A percentile compares a stretch with the other conserved stretches of the same genome.
Conservation (phyloP, 2,888 invertebrate genomes). For the Lapara coniferarum region DNA sequence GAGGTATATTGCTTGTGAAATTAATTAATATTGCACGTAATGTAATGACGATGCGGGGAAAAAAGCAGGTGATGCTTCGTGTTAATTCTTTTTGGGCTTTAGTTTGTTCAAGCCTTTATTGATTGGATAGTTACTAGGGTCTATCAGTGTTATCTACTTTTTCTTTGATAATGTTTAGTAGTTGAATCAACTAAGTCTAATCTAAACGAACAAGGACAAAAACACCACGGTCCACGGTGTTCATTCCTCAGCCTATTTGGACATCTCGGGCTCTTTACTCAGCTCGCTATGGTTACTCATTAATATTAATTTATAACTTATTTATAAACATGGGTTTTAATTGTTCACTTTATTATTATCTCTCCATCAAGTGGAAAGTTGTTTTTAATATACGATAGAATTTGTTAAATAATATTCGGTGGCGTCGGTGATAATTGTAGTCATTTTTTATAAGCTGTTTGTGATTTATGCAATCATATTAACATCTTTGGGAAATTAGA, state of each 20-base stretch:
- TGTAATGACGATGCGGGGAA: background rate
- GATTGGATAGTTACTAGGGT: too few species aligned
- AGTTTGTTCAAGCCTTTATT: background rate
- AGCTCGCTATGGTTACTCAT: background rate
- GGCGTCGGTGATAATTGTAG: background rate
- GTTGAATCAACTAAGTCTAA: too few species aligned
- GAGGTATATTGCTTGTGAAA: conserved; percentile 21
- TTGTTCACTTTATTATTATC: background rate
- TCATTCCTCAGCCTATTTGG: too few species aligned
- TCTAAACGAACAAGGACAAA: too few species aligned
- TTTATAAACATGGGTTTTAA: background rate
- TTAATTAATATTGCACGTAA: conserved; percentile 20
- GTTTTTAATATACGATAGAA: background rate
- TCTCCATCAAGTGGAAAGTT: conserved; percentile 3
- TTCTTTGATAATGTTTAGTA: too few species aligned
- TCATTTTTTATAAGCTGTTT: too few species aligned
- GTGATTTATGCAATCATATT: too few species aligned
- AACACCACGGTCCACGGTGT: too few species aligned
- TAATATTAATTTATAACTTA: background rate
- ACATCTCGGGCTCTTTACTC: background rate
- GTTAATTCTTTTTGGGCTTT: background rate
- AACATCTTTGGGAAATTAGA: too few species aligned
- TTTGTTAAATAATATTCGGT: background rate
- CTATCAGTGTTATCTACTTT: too few species aligned
- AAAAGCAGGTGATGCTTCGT: background rate